Evolutionary conservation across 2,888 invertebrate genomes (phyloP), one percentile per base, ranked within the genome.

Genomic region (Nomada ferruginata): DNA sequence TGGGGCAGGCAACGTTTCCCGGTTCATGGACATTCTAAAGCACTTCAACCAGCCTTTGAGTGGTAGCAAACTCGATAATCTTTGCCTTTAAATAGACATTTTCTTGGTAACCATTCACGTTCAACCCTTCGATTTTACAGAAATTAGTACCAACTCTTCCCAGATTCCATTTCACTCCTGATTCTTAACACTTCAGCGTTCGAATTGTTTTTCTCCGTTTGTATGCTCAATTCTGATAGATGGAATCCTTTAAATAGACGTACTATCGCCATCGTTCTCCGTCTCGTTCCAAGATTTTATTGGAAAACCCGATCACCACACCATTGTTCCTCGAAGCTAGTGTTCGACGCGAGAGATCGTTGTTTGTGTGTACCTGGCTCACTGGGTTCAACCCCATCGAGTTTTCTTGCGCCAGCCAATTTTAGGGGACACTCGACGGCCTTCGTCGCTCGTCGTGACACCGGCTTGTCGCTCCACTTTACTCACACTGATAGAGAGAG

Each of bases 281-380:
- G 15, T 7, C 9, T 2, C 36, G 18, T 36, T 20, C 36, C 42
- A 44, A 74, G 44, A 65, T 52, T 64, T 60, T 59, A 36, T 36
- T 26, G 9, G 7, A 4, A 52, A 68, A 23, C 20, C 20, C 44
- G 69, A 68, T 75, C 57, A 59, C 79, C 66, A 64, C 66, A 61
- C 64, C 74, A 68, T 71, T 87, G 85, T 82, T 74, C 75, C 55
- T 65, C n/a, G 36, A 26, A 64, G 50, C 10, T 73, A 84, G 79
- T 81, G 53, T 77, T 83, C 75, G 68, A 63, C 55, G 61, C 64
- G 71, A 69, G 66, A 79, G 71, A 73, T 84, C 80, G 88, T 87
- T 90, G 88, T 87, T 90, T 87, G 87, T 83, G 86, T 84, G 87
- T 89, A 90, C 85, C 86, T 86, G 87, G 83, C 88, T 84, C 82